A percentile compares a stretch with the other conserved stretches of the same genome.
phyloP scores from a whole-genome alignment of 35 echinoderm and acorn worm species.

The Hemicentrotus pulcherrimus region DNA sequence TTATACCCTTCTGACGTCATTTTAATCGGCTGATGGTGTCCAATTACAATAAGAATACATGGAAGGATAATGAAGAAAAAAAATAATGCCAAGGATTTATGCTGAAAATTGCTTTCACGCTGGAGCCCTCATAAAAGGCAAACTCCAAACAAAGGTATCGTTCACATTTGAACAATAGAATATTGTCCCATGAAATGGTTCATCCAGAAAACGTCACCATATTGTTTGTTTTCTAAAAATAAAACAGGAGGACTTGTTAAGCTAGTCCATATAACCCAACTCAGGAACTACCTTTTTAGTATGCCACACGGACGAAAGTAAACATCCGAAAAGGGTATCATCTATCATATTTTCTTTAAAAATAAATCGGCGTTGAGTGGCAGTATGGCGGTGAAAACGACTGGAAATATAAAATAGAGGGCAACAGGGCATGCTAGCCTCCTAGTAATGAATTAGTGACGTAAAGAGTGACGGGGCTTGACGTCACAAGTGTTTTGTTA shows the following conservation, averaged over 20 bases:
- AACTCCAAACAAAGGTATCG: neutral
- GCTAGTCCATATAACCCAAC: neutral
- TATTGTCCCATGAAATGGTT: neutral
- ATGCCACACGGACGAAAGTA: neutral
- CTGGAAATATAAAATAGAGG: neutral
- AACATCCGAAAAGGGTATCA: neutral
- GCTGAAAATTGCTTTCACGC: neutral
- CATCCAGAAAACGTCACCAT: neutral
- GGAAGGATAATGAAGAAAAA: neutral
- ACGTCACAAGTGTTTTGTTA: conserved; percentile 32
- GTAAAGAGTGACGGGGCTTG: conserved; percentile 14
- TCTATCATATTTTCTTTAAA: conserved; percentile 40
- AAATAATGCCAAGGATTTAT: neutral
- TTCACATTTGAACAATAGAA: neutral
- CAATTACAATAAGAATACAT: no score
- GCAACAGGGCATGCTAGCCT: neutral
- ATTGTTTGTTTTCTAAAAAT: neutral
- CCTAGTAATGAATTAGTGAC: conserved; percentile 32
- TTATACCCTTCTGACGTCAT: no score
- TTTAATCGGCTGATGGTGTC: no score
- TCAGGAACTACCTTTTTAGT: neutral
- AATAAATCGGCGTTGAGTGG: conserved; percentile 2
- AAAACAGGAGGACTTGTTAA: neutral
- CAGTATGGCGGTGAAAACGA: neutral
- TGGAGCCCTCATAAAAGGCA: neutral